phyloP scores from a whole-genome alignment of 2,797 vertebrate species.

The Pipistrellus nathusii region DNA sequence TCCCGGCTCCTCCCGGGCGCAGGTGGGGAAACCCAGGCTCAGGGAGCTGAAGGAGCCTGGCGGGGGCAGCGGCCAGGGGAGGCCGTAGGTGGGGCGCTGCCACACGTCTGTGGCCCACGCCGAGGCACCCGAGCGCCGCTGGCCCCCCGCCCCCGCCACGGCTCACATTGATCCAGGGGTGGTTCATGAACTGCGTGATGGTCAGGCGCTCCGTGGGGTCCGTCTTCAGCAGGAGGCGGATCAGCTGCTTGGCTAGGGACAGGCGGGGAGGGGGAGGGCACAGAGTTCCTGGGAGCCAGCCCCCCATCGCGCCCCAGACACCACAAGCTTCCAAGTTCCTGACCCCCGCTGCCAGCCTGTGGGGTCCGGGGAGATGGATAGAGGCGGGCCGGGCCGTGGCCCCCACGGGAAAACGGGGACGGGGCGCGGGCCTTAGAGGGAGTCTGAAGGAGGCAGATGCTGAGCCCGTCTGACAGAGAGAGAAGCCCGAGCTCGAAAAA shows the following conservation, averaged over 20 bases:
- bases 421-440: not conserved
- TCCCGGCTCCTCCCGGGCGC: conserved; percentile 6
- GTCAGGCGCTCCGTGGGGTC: conserved; percentile 98
- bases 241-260: conserved; percentile 94
- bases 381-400: not conserved
- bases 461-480: not conserved
- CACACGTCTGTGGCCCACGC: not conserved
- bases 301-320: not conserved
- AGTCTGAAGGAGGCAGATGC: not conserved
- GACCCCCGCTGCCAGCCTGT: not conserved
- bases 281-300: not conserved
- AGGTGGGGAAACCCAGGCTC: conserved; percentile 61
- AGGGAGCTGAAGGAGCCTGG: not conserved
- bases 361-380: not conserved
- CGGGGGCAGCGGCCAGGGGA: not conserved
- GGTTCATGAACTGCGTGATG: conserved; percentile 97
- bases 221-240: conserved; percentile 96
- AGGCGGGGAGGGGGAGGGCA: not conserved
- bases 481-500: conserved; percentile 27
- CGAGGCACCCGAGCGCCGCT: not conserved
- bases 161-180: conserved; percentile 98
- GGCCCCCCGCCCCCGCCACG: not conserved
- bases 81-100: not conserved
- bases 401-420: not conserved
- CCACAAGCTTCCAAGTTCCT: not conserved